Base-by-base conservation (phyloP, 2,888 invertebrate species). In the Drosophila helvetica region DNA sequence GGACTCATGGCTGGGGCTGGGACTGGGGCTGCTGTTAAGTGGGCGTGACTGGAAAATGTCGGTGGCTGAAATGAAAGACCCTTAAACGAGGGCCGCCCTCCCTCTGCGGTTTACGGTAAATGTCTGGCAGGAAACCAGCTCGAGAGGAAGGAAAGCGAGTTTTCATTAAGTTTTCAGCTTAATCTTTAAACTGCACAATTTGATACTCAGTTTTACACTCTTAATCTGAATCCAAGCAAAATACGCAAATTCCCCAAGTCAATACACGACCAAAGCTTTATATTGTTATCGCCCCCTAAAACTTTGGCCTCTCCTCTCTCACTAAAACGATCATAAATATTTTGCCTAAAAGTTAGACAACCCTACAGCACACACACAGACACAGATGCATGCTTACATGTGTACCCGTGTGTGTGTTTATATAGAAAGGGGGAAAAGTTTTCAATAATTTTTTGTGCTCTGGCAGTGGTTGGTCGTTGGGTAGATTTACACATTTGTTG, bases 401-500 rank as follows among this genome's bases (percentile, higher is more conserved):
- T 47, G 43, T 42, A 43, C 45, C 3, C 19, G 22, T 38, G 22
- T 38, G 33, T 33, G 33, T 12, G 12, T 12, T 30, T 22, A 38
- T 25, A 38, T 38, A 57, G 56, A 8, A 8, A 18, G 27, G 19
- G n/a, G 25, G 52, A 66, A 78, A 66, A 75, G 77, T 79, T 80
- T 71, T 53, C 77, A 86, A 84, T 72, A 78, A 84, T 81, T 74
- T 81, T 77, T 77, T 74, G 67, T 74, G 9, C 33, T 42, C 15
- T 30, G 17, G 19, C 9, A n/a, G 15, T 47, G 56, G 79, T 77
- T 70, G 78, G 54, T 48, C 59, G 79, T 77, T 71, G 78, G 76
- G 54, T 84, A 81, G 86, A 83, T 83, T 86, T 83, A 83, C 83
- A 86, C 86, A 84, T 83, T 83, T 83, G 83, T 83, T 83, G 83